Base-by-base conservation (phyloP, 2,113 vertebrate genomes). In the Onychostruthus taczanowskii region DNA sequence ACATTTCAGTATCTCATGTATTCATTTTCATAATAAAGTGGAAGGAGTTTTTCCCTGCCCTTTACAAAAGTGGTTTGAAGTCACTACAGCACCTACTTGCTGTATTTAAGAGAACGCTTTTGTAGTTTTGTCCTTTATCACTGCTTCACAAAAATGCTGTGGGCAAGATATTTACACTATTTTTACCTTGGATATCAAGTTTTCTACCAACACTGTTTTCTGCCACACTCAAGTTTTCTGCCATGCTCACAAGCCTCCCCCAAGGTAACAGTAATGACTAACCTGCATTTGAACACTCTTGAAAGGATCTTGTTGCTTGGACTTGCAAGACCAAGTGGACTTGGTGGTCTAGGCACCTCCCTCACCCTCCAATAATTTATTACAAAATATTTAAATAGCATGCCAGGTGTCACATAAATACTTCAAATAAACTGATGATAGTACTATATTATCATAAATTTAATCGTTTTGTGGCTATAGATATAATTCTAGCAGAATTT, bases 11-110 rank as follows among this genome's bases (percentile, higher is more conserved):
- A 74, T 75, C 47, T 84, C 17, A 52, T 39, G 62, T 67, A 80
- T 95, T 81, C 68, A 81, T 81, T 94, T 95, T 89, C 55, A 87
- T 90, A 86, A 81, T 69, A 52, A 86, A 86, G 52, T 50, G 86
- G 23, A 73, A 58, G 41, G 20, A 77, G 19, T 33, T 90, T 94
- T 39, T 86, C 22, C 62, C 18, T 76, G 41, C 2, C 11, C 28
- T 83, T 91, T 93, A 87, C 13, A 7, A 13, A 81, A 50, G 8
- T 55, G 27, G 66, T 89, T 74, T 63, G 17, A 69, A 87, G 26
- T 62, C 31, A 62, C 33, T 81, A 30, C 8, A 84, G 13, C 44
- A 64, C 7, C 28, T 62, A 46, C 21, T 39, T 68, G 28, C 31
- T 59, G 7, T 74, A n/a, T 89, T 82, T 91, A 68, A 87, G 39